Evolutionary conservation across 1,140 invertebrate species (phyloP).

Genomic region (Spodoptera litura): DNA sequence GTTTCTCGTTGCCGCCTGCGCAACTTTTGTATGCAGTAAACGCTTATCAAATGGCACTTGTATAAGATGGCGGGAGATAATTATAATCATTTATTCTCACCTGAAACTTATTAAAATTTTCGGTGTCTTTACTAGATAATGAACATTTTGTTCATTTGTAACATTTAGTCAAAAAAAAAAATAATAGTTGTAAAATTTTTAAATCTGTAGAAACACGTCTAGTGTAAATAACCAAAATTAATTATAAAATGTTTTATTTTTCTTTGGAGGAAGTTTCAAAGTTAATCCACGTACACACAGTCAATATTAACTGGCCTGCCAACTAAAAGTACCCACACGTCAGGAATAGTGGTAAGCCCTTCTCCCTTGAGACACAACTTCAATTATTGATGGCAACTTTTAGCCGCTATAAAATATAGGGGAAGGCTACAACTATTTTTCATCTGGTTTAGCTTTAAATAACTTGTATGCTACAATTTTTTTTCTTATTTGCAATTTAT

Average conservation of each 20-base stretch:
- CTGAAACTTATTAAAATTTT: not conserved
- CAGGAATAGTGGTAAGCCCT: conserved; percentile 56
- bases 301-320: conserved; percentile 36
- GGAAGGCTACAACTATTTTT: conserved; percentile 68
- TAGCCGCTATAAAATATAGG: conserved; percentile 79
- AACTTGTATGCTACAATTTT: conserved; percentile 55
- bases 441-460: conserved; percentile 73
- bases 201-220: too few species aligned
- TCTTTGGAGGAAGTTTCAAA: not conserved
- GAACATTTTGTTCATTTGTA: too few species aligned
- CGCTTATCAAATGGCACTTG: conserved; percentile 37
- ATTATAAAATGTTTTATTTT: not conserved
- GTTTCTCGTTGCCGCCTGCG: conserved; percentile 26
- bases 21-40: conserved; percentile 24
- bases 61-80: not conserved
- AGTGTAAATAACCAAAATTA: not conserved
- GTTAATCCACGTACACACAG: conserved; percentile 35
- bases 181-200: too few species aligned
- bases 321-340: conserved; percentile 39
- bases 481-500: conserved; percentile 16
- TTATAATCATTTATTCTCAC: not conserved
- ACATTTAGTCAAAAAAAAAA: too few species aligned
- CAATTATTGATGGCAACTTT: conserved; percentile 83
- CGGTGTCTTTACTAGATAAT: not conserved
- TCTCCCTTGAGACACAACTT: conserved; percentile 72